Percentiles rank a stretch among this genome's conserved stretches.
Evolutionary conservation across 53 echinoderm and acorn worm species (phyloP).

Genomic region (Apostichopus leukothele): DNA sequence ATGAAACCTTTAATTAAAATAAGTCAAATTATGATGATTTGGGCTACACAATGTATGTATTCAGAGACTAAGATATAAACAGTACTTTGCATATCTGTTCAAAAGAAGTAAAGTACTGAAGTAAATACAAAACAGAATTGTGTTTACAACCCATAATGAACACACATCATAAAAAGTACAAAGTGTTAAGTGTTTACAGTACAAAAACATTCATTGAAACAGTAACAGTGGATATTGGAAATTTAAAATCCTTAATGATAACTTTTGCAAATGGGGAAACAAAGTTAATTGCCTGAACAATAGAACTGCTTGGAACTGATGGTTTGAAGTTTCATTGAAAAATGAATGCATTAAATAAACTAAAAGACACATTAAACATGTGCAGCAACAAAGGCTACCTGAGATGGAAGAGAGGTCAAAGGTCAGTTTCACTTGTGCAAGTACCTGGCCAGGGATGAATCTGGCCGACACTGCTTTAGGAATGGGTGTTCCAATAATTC

Average conservation of each 20-base stretch:
- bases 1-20: too few relatives aligned
- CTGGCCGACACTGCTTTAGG: slow-evolving; percentile 81
- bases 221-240: neutral
- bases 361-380: slow-evolving; percentile 18
- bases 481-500: slow-evolving; percentile 93
- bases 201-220: neutral
- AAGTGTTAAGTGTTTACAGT: too few relatives aligned
- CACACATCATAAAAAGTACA: neutral
- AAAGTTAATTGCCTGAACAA: neutral
- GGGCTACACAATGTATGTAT: neutral
- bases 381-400: slow-evolving; percentile 42
- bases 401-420: slow-evolving; percentile 11
- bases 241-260: neutral
- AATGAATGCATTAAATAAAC: neutral
- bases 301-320: neutral
- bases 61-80: neutral
- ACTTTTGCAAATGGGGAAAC: neutral
- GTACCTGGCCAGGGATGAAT: slow-evolving; percentile 70
- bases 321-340: neutral
- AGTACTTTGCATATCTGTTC: too few relatives aligned
- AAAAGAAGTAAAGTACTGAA: too few relatives aligned
- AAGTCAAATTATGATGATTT: neutral
- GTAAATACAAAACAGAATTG: too few relatives aligned
- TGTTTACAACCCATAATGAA: neutral
- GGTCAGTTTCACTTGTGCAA: slow-evolving; percentile 32